Percentiles rank a stretch among this genome's conserved stretches.
phyloP scores from a whole-genome alignment of 2,113 vertebrate species.

The Leucopternis melanops region DNA sequence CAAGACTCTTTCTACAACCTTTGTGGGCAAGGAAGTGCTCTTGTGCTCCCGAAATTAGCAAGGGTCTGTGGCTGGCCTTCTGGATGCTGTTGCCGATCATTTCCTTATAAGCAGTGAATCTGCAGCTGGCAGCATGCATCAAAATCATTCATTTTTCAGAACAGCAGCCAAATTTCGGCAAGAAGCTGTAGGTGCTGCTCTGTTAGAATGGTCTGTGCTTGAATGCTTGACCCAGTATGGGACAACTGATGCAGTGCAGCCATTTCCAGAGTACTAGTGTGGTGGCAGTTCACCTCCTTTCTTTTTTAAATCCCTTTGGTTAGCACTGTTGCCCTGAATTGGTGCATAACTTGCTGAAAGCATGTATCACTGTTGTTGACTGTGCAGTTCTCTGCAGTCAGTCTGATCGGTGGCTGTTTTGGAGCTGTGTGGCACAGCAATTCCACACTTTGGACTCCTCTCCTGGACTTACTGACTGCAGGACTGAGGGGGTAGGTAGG shows the following conservation, averaged over 20 bases:
- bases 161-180: not conserved
- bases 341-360: not conserved
- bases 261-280: not conserved
- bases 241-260: not conserved
- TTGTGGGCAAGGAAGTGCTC: not conserved
- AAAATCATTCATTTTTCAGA: constrained; percentile 12
- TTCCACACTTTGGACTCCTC: not conserved
- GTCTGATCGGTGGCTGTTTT: not conserved
- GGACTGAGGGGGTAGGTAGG: not conserved
- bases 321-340: not conserved
- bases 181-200: not conserved
- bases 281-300: not conserved
- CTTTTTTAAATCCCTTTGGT: not conserved
- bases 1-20: not conserved
- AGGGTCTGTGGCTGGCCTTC: not conserved
- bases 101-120: constrained; percentile 30
- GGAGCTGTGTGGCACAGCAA: not conserved
- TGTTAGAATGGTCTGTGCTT: not conserved
- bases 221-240: not conserved
- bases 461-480: not conserved
- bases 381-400: not conserved
- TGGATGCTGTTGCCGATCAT: not conserved
- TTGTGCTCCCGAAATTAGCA: not conserved
- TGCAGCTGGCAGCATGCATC: constrained; percentile 7
- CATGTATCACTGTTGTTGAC: not conserved